Percentiles rank a stretch among this genome's conserved stretches.
phyloP scores from a whole-genome alignment of 1,140 invertebrate genomes.

The Diachasmimorpha longicaudata region DNA sequence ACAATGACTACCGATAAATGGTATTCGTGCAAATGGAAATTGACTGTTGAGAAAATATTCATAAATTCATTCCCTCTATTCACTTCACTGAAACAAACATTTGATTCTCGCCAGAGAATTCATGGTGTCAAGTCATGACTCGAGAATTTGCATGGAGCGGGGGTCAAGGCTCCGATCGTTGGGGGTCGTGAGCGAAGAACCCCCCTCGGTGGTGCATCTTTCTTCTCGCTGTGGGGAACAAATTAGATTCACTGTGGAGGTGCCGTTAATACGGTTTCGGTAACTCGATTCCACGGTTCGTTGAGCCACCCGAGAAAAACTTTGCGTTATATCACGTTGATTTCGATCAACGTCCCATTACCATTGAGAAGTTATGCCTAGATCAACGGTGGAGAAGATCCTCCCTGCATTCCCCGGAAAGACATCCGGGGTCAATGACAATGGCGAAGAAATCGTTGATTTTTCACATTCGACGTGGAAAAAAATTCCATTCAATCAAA shows the following conservation, averaged over 20 bases:
- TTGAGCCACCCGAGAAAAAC: neutral
- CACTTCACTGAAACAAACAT: neutral
- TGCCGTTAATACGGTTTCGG: conserved; percentile 28
- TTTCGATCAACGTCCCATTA: conserved; percentile 22
- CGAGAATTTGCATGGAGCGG: neutral
- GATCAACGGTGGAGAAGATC: neutral
- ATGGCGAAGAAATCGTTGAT: neutral
- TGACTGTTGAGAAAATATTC: neutral
- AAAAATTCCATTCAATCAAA: too few species aligned
- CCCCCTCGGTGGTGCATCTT: neutral
- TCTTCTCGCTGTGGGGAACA: conserved; percentile 23
- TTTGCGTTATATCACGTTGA: conserved; percentile 18
- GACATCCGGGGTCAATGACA: conserved; percentile 16
- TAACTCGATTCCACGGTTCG: conserved; percentile 24
- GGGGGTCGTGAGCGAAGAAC: neutral
- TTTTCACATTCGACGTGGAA: neutral
- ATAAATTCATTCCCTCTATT: neutral
- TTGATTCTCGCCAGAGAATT: neutral
- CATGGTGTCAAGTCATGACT: conserved; percentile 6
- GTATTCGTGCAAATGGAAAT: neutral
- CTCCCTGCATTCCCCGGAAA: neutral
- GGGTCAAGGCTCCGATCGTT: neutral
- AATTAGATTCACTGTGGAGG: conserved; percentile 25
- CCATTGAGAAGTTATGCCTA: conserved; percentile 13
- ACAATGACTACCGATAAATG: too few species aligned